Evolutionary conservation across 64 coral and sea anemone genomes (phyloP).

Genomic region (Pachyseris speciosa): DNA sequence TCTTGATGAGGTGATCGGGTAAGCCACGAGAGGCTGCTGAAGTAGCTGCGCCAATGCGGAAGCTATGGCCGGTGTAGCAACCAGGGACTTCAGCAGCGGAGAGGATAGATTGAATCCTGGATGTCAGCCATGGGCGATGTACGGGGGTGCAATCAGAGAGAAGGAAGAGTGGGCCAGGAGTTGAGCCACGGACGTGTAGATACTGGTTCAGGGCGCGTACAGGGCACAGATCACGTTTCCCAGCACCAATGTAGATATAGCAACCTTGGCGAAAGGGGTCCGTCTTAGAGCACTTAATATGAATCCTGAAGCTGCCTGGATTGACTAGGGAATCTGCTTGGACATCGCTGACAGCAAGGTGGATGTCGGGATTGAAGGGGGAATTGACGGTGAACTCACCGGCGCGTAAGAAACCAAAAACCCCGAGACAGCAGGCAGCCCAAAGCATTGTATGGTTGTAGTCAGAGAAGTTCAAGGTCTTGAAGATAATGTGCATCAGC

Average conservation of each 20-base stretch:
- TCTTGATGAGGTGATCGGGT: not conserved
- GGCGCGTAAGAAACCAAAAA: too few relatives aligned
- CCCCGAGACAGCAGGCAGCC: too few relatives aligned
- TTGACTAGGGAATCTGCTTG: not conserved
- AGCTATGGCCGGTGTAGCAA: too few relatives aligned
- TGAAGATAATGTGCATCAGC: too few relatives aligned
- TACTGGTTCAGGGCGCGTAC: too few relatives aligned
- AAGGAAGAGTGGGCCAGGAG: too few relatives aligned
- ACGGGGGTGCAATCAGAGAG: not conserved
- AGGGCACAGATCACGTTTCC: not conserved
- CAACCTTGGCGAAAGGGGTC: not conserved
- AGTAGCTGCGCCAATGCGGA: too few relatives aligned
- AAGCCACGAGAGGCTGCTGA: slow-evolving; percentile 17
- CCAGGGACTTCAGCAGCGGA: not conserved
- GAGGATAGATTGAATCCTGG: not conserved
- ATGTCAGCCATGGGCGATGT: not conserved
- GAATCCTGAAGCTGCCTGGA: not conserved
- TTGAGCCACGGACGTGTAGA: too few relatives aligned
- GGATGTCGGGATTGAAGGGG: not conserved
- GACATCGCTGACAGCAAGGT: not conserved
- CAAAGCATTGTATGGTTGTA: too few relatives aligned
- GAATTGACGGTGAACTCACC: too few relatives aligned
- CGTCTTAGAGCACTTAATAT: not conserved
- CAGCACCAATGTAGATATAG: not conserved
- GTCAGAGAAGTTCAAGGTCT: too few relatives aligned